Base-by-base conservation (phyloP, 2,113 vertebrate genomes). In the Solenodon paradoxus region DNA sequence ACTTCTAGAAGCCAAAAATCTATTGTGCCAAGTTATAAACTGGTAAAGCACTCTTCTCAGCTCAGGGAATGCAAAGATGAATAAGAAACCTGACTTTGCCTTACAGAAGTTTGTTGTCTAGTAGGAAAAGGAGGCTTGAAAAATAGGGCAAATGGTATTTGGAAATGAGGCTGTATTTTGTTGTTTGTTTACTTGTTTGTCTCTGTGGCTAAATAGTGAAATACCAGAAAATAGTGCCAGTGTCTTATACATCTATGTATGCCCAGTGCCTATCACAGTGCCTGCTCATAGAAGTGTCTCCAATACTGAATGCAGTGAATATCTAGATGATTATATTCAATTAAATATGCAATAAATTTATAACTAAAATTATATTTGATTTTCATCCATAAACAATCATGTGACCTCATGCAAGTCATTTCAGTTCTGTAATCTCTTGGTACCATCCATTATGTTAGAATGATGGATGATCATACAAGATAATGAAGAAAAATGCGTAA, bases 11-110 rank as follows among this genome's bases (percentile, higher is more conserved):
- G 64, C 47, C 79, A 90, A 30, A 85, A 92, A 72, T 89, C 72
- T 88, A 51, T 74, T 55, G 24, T 91, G 68, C 74, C 63, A 92
- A 79, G 49, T 88, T 94, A 80, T 84, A 93, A 87, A 90, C 47
- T 66, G 40, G 55, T 57, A 11, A 75, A 92, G 19, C 71, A 26
- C 10, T 80, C 40, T 81, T 57, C 26, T 95, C 38, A 83, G 87
- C 71, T 92, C 75, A 72, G 61, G 64, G 74, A 57, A 71, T 83
- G 81, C 47, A 96, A 92, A 92, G 74, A 96, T 89, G 63, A 89
- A 64, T 53, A 88, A 86, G 63, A 93, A 94, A 82, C 16, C n/a
- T 2, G 0, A 40, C 30, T 88, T 80, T 93, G 42, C 74, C 38
- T 55, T 74, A 94, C 32, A 78, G 7, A 78, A 61, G 20, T 95